Evolutionary conservation across 2,113 vertebrate genomes (phyloP).

Genomic region (Sander lucioperca): DNA sequence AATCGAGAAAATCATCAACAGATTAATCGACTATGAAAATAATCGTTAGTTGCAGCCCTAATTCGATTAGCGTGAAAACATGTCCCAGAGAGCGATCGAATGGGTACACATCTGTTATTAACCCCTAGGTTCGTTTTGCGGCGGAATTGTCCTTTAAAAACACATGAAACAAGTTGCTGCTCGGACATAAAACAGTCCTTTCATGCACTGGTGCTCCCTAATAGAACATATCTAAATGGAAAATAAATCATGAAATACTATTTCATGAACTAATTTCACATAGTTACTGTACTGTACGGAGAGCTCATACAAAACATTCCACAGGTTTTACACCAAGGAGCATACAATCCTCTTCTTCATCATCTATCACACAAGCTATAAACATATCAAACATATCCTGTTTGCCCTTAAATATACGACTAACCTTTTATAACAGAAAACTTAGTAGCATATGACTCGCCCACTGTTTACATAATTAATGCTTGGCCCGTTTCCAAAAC

Average conservation of each 20-base stretch:
- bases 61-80: too few species aligned
- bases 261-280: not conserved
- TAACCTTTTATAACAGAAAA: not conserved
- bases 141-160: too few species aligned
- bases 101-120: too few species aligned
- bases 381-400: not conserved
- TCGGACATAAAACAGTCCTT: not conserved
- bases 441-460: not conserved
- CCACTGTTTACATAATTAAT: not conserved
- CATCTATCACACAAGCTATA: not conserved
- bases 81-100: too few species aligned
- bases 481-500: not conserved
- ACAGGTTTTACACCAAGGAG: not conserved
- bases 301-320: not conserved
- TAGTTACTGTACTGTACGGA: not conserved
- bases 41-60: too few species aligned
- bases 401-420: not conserved
- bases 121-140: too few species aligned
- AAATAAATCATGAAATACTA: not conserved
- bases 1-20: too few species aligned
- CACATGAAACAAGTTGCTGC: not conserved
- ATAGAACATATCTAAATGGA: too few species aligned
- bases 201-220: not conserved
- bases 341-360: not conserved
- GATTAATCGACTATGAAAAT: too few species aligned